A percentile compares a stretch with the other conserved stretches of the same genome.
phyloP scores from a whole-genome alignment of 1,140 invertebrate species.

The Octopus sinensis region DNA sequence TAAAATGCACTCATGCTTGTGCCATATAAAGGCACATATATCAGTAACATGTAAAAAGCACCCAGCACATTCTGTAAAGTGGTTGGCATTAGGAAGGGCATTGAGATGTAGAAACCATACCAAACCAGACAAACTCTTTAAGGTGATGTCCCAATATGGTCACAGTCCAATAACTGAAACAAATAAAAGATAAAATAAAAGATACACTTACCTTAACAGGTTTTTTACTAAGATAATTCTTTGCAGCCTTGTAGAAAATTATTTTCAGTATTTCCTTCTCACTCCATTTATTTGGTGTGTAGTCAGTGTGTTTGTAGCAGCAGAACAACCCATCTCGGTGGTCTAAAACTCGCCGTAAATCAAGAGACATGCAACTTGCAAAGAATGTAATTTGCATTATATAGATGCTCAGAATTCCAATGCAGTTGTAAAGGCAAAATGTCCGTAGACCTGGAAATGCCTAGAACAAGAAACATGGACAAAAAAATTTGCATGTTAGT shows the following conservation, averaged over 20 bases:
- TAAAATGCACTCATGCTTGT: no score
- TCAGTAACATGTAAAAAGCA: no score
- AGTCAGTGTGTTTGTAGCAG: constrained; percentile 64
- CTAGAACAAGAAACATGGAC: constrained; percentile 59
- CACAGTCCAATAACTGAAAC: no score
- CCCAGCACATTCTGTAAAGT: no score
- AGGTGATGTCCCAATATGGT: no score
- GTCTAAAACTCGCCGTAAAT: constrained; percentile 63
- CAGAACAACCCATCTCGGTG: constrained; percentile 68
- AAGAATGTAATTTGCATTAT: constrained; percentile 94
- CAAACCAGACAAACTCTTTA: no score
- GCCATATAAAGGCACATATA: no score
- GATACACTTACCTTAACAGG: constrained; percentile 52
- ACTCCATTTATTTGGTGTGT: constrained; percentile 59
- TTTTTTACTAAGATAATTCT: constrained; percentile 53
- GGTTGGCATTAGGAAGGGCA: no score
- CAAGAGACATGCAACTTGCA: constrained; percentile 82
- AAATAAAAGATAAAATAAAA: background rate
- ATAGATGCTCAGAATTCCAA: constrained; percentile 77
- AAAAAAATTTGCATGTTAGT: background rate
- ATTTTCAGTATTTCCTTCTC: constrained; percentile 56
- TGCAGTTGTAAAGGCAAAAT: constrained; percentile 61
- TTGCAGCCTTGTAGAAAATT: constrained; percentile 59
- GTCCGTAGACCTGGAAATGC: constrained; percentile 81
- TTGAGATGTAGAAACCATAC: no score